phyloP scores from a whole-genome alignment of 2,888 invertebrate genomes.

The Mesorhabditis sp. region DNA sequence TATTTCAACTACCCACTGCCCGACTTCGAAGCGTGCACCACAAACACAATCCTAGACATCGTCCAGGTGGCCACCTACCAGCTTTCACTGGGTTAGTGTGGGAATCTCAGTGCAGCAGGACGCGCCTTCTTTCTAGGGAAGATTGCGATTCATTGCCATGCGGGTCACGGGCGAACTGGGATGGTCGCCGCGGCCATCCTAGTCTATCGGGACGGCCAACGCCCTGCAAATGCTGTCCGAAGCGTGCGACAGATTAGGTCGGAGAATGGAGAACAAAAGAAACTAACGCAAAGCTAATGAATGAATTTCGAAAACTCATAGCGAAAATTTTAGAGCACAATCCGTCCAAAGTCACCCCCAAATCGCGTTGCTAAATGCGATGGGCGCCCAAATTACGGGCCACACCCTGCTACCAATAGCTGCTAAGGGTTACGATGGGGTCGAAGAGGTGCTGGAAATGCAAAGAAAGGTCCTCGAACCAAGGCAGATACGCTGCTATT shows the following conservation, averaged over 20 bases:
- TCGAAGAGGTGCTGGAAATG: not conserved
- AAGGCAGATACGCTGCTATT: not conserved
- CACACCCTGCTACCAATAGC: not conserved
- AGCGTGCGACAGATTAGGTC: constrained; percentile 72
- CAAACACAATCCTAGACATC: constrained; percentile 78
- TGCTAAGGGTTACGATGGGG: not conserved
- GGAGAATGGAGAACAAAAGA: not conserved
- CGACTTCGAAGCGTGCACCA: constrained; percentile 78
- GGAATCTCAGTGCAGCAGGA: constrained; percentile 1
- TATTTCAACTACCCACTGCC: constrained; percentile 84
- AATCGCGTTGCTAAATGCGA: constrained; percentile 26
- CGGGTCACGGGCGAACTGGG: constrained; percentile 72
- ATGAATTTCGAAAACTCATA: not conserved
- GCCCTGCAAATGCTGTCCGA: constrained; percentile 76
- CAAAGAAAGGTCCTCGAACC: not conserved
- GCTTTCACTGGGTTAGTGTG: constrained; percentile 72
- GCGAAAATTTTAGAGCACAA: constrained; percentile 21
- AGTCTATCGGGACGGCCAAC: constrained; percentile 74
- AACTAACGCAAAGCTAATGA: not conserved
- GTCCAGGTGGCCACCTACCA: constrained; percentile 84
- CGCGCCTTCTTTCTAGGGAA: constrained; percentile 19
- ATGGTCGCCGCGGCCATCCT: constrained; percentile 82
- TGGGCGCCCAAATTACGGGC: not conserved
- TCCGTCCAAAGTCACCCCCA: constrained; percentile 32
- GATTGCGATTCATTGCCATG: constrained; percentile 76